A percentile compares a stretch with the other conserved stretches of the same genome.
phyloP scores from a whole-genome alignment of 1,140 invertebrate species.

The Atta cephalotes region DNA sequence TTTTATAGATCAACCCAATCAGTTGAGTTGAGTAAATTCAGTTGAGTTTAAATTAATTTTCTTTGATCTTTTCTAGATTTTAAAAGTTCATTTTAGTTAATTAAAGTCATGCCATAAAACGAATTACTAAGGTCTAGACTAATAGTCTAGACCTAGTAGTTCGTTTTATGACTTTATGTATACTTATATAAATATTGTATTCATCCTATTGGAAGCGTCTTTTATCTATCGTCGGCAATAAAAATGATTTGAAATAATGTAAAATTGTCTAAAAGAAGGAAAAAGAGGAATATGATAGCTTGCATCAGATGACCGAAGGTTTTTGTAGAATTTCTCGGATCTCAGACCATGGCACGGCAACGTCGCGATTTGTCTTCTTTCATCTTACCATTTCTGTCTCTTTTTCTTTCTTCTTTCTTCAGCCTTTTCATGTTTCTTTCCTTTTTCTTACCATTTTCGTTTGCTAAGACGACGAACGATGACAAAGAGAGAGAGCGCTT shows the following conservation, averaged over 20 bases:
- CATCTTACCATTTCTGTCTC: slow-evolving; percentile 41
- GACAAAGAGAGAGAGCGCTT: slow-evolving; percentile 55
- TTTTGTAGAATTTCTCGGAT: slow-evolving; percentile 71
- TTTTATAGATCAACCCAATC: background rate
- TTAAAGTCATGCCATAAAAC: too few relatives aligned
- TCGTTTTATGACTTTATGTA: background rate
- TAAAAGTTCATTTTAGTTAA: background rate
- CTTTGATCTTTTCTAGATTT: background rate
- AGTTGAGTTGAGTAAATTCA: background rate
- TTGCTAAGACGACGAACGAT: slow-evolving; percentile 69
- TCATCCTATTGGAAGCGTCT: background rate
- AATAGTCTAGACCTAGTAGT: too few relatives aligned
- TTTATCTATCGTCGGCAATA: background rate
- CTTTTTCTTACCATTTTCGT: slow-evolving; percentile 42
- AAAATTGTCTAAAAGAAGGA: background rate
- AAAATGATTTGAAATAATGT: slow-evolving; percentile 21
- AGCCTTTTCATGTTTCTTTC: slow-evolving; percentile 48
- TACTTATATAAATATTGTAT: too few relatives aligned
- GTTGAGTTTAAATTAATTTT: background rate
- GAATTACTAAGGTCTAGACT: too few relatives aligned
- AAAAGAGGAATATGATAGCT: slow-evolving; percentile 66
- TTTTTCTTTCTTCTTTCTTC: slow-evolving; percentile 57
- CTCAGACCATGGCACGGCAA: slow-evolving; percentile 78
- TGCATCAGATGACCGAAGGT: slow-evolving; percentile 66
- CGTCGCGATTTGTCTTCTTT: slow-evolving; percentile 75